Evolutionary conservation across 2,797 vertebrate genomes (phyloP), one percentile per base, ranked within the genome.

Genomic region (Podargus strigoides): DNA sequence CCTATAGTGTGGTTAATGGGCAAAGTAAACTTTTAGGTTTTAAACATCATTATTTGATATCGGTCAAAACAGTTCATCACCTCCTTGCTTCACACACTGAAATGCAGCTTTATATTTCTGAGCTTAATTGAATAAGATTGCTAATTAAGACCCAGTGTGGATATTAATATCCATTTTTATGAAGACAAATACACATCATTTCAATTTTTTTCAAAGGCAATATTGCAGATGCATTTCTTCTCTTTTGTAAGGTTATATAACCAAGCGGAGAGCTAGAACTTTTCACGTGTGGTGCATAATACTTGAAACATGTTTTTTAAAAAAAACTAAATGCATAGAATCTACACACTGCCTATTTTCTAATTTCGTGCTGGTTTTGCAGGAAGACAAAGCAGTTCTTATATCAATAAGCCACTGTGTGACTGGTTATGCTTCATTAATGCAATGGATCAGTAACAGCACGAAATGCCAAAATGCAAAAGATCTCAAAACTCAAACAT

Each of bases 291-390:
- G 52, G 80, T 90, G 92, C 77, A 94, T 94, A 72, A 74, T 79
- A 75, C 56, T 87, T 79, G 62, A 96, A 96, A 89, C 41, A 27
- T 53, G 19, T 52, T 55, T 58, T 30, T 93, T 39, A 27, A 49
- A 75, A 74, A 82, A 96, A 49, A 49, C 73, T 46, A 91, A 95
- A 97, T 92, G 89, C 41, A 85, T 53, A 92, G 36, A 90, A 74
- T 56, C 58, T 70, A 41, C n/a, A 67, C 47, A 55, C 44, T 95
- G 64, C 59, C 67, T 79, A 8, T 69, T 85, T 89, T 74, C 42
- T 66, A 52, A 82, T 87, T 94, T 93, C 10, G 15, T 82, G 82
- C 64, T 69, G 30, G 24, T 75, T 34, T 88, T 60, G 47, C 37
- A 73, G 74, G 77, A 85, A 94, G 52, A 44, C 1, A 12, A 87